Percentiles rank a stretch among this genome's conserved stretches.
phyloP scores from a whole-genome alignment of 2,888 invertebrate species.

The Colostygia pectinataria region DNA sequence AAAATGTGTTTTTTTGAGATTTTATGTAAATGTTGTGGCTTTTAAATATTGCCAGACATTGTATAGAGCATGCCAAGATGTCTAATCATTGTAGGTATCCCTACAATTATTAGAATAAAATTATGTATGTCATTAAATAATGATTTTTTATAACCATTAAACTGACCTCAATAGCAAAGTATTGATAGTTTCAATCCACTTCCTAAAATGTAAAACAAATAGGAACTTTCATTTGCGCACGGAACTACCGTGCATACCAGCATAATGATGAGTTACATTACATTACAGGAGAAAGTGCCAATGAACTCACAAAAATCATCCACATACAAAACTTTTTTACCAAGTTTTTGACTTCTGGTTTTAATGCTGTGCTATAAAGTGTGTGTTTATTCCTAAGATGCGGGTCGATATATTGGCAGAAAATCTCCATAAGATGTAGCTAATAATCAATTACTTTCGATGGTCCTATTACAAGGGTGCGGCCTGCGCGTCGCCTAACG shows the following conservation, averaged over 20 bases:
- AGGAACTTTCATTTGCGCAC: constrained; percentile 67
- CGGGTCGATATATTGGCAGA: constrained; percentile 26
- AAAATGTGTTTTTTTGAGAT: no score
- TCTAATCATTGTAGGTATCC: no score
- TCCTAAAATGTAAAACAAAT: constrained; percentile 50
- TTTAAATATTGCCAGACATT: no score
- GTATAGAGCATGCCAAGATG: no score
- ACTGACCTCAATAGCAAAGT: constrained; percentile 5
- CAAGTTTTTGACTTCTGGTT: no score
- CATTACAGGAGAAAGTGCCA: constrained; percentile 61
- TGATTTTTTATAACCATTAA: not conserved
- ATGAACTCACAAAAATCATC: constrained; percentile 17
- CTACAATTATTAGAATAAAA: no score
- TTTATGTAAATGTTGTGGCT: no score
- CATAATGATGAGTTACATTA: constrained; percentile 62
- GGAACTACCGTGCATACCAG: constrained; percentile 62
- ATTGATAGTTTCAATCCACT: constrained; percentile 38
- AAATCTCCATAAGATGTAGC: constrained; percentile 23
- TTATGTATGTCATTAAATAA: no score
- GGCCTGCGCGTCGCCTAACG: constrained; percentile 48
- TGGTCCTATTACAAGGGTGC: constrained; percentile 63
- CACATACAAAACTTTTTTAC: constrained; percentile 16
- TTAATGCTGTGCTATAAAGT: constrained; percentile 5
- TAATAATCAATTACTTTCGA: constrained; percentile 31
- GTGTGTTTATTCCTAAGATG: no score